These are phyloP conservation scores for Drosophila vallismaia DNA, from an alignment of 2,888 invertebrate species.

Conservation along the genomic window DNA sequence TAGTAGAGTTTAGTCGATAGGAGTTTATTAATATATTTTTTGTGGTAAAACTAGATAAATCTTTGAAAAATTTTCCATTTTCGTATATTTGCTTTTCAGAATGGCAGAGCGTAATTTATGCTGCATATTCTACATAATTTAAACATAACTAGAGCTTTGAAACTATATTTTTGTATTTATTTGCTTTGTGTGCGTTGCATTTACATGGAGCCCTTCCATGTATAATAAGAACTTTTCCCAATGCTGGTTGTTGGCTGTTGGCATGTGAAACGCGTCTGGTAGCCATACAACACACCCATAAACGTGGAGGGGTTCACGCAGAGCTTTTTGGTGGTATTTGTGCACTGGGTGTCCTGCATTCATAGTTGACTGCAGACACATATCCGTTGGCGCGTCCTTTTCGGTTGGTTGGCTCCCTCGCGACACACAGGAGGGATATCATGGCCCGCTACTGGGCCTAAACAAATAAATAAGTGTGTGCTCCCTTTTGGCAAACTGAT, in stretches of 20 bases:
- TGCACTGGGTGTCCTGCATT: constrained; percentile 49
- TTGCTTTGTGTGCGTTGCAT: constrained; percentile 36
- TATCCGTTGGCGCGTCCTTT: constrained; percentile 61
- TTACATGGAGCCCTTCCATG: constrained; percentile 17
- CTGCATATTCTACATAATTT: constrained; percentile 7
- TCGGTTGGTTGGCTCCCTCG: constrained; percentile 46
- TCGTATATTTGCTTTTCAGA: background rate
- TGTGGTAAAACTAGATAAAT: background rate
- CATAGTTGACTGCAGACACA: constrained; percentile 71
- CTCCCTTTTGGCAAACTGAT: constrained; percentile 72
- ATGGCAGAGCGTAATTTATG: constrained; percentile 5
- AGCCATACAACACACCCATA: constrained; percentile 35
- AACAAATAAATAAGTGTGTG: constrained; percentile 75
- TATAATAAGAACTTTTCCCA: constrained; percentile 47
- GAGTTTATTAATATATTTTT: too few species aligned
- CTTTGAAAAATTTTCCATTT: background rate
- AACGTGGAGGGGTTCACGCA: constrained; percentile 13
- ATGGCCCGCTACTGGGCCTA: constrained; percentile 70
- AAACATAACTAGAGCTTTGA: constrained; percentile 26
- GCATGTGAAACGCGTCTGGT: constrained; percentile 56
- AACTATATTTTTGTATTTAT: constrained; percentile 37
- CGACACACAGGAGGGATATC: constrained; percentile 49
- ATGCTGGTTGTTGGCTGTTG: constrained; percentile 54
- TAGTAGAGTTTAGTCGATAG: too few species aligned
- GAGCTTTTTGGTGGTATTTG: constrained; percentile 20